Evolutionary conservation across 2,113 vertebrate genomes (phyloP).

Genomic region (Perca flavescens): DNA sequence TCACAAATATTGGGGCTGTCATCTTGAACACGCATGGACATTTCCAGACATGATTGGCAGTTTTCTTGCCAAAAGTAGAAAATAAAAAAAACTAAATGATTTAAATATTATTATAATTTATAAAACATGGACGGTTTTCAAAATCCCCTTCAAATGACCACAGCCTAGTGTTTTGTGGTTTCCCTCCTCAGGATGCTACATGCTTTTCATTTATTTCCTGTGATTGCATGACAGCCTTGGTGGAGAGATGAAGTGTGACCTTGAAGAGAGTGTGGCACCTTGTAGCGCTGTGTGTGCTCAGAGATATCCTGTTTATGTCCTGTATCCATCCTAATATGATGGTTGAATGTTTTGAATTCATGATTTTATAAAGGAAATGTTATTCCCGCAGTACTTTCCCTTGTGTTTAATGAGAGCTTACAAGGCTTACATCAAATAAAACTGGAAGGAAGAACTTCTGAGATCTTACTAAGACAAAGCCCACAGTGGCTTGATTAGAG

Average conservation of each 20-base stretch:
- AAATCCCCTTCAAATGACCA: constrained; percentile 12
- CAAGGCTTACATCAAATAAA: constrained; percentile 42
- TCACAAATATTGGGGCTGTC: constrained; percentile 3
- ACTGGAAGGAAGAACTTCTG: constrained; percentile 39
- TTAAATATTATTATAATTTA: constrained; percentile 10
- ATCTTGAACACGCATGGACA: neutral
- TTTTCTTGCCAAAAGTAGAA: constrained; percentile 1
- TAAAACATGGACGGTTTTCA: constrained; percentile 1
- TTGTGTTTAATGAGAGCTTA: constrained; percentile 43
- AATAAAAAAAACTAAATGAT: neutral
- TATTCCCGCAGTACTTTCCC: neutral
- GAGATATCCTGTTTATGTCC: constrained; percentile 34
- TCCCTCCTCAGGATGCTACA: constrained; percentile 37
- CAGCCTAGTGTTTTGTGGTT: constrained; percentile 36
- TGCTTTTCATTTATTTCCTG: constrained; percentile 71
- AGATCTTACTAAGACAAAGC: constrained; percentile 32
- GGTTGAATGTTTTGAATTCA: constrained; percentile 25
- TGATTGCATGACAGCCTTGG: constrained; percentile 72
- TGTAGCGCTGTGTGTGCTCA: constrained; percentile 43
- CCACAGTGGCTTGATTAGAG: constrained; percentile 29
- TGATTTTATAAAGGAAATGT: constrained; percentile 41
- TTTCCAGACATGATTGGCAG: constrained; percentile 1
- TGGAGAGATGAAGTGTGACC: constrained; percentile 70
- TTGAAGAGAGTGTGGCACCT: constrained; percentile 69
- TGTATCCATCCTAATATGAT: constrained; percentile 12